Evolutionary conservation across 2,888 invertebrate species (phyloP).

Genomic region (Lordiphosa fenestrarum): DNA sequence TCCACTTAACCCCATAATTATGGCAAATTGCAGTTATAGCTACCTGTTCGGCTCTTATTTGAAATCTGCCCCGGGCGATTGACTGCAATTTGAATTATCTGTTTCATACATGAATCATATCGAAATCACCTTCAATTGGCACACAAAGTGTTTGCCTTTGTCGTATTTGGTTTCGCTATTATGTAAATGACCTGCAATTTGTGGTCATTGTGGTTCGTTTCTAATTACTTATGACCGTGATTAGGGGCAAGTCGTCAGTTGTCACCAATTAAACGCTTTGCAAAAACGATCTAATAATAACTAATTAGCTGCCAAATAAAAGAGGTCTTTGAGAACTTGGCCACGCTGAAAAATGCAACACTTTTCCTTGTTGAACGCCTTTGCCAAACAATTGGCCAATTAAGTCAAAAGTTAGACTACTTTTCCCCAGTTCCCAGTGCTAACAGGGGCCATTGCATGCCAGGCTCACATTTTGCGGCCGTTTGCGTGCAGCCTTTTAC

Average conservation of each 20-base stretch:
- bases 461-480: constrained; percentile 52
- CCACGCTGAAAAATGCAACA: constrained; percentile 50
- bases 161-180: constrained; percentile 22
- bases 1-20: too few relatives aligned
- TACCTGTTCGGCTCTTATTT: too few relatives aligned
- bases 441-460: constrained; percentile 50
- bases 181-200: constrained; percentile 43
- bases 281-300: constrained; percentile 28
- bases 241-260: constrained; percentile 19
- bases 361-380: constrained; percentile 39
- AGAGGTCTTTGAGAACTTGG: constrained; percentile 24
- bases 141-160: not conserved
- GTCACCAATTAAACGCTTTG: constrained; percentile 41
- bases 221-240: constrained; percentile 19
- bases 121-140: too few relatives aligned
- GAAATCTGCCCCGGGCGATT: too few relatives aligned
- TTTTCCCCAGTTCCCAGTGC: constrained; percentile 9
- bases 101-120: too few relatives aligned
- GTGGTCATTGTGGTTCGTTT: constrained; percentile 24
- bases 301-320: constrained; percentile 27
- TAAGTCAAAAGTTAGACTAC: constrained; percentile 57
- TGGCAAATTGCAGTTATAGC: too few relatives aligned
- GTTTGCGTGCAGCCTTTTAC: constrained; percentile 55
- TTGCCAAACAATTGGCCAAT: constrained; percentile 60
- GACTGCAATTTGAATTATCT: too few relatives aligned